A percentile compares a stretch with the other conserved stretches of the same genome.
Evolutionary conservation across 2,113 vertebrate genomes (phyloP).

Genomic region (Aspidoscelis tigris): DNA sequence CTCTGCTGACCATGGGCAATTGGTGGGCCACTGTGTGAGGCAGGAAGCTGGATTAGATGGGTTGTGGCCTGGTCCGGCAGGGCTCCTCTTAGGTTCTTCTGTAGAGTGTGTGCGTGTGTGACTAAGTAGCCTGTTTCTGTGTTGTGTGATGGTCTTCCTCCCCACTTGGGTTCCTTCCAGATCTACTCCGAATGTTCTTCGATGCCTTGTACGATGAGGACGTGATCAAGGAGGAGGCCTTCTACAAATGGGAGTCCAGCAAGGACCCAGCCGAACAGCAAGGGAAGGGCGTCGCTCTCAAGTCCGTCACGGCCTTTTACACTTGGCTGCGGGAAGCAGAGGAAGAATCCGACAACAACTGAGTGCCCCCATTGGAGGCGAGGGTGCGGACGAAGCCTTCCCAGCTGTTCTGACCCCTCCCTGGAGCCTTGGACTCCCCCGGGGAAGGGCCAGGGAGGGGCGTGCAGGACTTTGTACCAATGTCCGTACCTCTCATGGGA

Average conservation of each 20-base stretch:
- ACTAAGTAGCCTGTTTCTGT: no score
- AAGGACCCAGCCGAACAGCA: conserved; percentile 93
- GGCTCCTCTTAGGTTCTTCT: no score
- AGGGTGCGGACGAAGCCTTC: conserved; percentile 26
- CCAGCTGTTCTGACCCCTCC: conserved; percentile 35
- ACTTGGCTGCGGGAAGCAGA: conserved; percentile 94
- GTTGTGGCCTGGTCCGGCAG: no score
- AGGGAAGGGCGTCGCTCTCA: conserved; percentile 96
- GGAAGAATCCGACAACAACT: conserved; percentile 96
- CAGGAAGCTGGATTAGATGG: no score
- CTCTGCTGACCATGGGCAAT: not conserved
- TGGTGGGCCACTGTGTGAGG: no score
- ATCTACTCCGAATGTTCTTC: conserved; percentile 94
- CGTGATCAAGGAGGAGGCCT: conserved; percentile 95
- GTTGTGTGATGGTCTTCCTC: not conserved
- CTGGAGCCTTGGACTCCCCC: conserved; percentile 58
- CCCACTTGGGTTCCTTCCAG: conserved; percentile 64
- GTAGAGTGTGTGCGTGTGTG: no score
- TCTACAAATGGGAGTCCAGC: conserved; percentile 97
- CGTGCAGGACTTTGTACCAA: not conserved
- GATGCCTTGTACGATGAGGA: conserved; percentile 95
- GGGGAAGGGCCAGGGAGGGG: not conserved
- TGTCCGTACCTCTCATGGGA: not conserved
- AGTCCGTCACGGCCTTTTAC: conserved; percentile 97
- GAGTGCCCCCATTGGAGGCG: conserved; percentile 69